These are phyloP conservation scores for Anthrax anthrax DNA, from an alignment of 2,888 invertebrate species.

Conservation along the genomic window DNA sequence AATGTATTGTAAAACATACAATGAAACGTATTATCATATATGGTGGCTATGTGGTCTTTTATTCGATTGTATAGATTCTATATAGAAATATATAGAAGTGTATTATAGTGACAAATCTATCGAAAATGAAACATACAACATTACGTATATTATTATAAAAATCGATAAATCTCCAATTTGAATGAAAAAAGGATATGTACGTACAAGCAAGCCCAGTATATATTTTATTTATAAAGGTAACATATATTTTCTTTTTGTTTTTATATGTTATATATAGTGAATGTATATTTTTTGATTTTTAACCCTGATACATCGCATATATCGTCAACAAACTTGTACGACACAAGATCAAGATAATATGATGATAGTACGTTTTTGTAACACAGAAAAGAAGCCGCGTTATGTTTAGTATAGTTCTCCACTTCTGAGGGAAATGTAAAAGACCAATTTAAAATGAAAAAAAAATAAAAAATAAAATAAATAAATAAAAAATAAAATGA, in stretches of 20 bases:
- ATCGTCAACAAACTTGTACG: constrained; percentile 11
- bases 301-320: constrained; percentile 8
- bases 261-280: too few species aligned
- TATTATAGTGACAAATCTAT: background rate
- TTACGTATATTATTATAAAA: too few species aligned
- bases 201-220: too few species aligned
- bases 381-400: background rate
- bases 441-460: background rate
- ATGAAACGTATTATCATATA: too few species aligned
- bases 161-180: background rate
- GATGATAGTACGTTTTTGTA: constrained; percentile 1
- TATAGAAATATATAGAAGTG: background rate
- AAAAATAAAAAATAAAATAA: background rate
- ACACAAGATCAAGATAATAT: constrained; percentile 9
- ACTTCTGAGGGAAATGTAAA: too few species aligned
- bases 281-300: constrained; percentile 6
- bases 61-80: background rate
- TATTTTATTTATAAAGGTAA: too few species aligned
- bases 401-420: too few species aligned
- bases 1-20: too few species aligned
- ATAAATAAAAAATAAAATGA: background rate
- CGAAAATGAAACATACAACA: background rate
- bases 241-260: too few species aligned
- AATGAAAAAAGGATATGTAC: background rate
- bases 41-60: background rate